Evolutionary conservation across 2,888 invertebrate genomes (phyloP).

Genomic region (Neoascia interrupta): DNA sequence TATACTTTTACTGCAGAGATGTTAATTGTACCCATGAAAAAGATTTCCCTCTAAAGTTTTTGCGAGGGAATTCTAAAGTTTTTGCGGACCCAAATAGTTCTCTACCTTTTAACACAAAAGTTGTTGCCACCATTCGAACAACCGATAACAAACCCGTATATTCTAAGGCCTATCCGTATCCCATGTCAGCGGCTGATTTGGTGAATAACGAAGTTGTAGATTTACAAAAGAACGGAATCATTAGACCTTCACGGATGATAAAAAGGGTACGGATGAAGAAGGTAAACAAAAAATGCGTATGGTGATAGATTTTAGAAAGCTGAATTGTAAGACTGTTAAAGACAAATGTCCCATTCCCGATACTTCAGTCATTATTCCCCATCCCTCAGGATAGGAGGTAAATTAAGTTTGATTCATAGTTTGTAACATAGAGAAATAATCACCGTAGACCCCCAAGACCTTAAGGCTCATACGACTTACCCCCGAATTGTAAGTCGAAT

Average conservation of each 20-base stretch:
- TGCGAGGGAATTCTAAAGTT: too few species aligned
- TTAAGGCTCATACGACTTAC: too few species aligned
- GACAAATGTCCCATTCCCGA: constrained; percentile 64
- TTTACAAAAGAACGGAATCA: constrained; percentile 22
- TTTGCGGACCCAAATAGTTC: constrained; percentile 39
- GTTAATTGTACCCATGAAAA: background rate
- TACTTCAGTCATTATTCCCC: constrained; percentile 32
- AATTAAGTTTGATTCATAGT: too few species aligned
- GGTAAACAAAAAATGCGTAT: constrained; percentile 32
- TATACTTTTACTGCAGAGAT: constrained; percentile 9
- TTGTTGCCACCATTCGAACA: constrained; percentile 38
- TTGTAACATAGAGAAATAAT: too few species aligned
- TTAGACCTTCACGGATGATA: constrained; percentile 35
- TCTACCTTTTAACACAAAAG: constrained; percentile 33
- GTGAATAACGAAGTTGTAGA: constrained; percentile 29
- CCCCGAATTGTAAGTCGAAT: too few species aligned
- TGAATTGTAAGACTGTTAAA: constrained; percentile 59
- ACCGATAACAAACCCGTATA: constrained; percentile 40
- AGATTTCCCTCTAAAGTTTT: too few species aligned
- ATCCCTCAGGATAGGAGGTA: too few species aligned
- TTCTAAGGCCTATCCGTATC: constrained; percentile 45
- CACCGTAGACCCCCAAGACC: too few species aligned
- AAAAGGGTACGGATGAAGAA: constrained; percentile 33
- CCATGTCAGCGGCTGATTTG: constrained; percentile 27
- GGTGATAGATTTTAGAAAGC: constrained; percentile 34